A percentile compares a stretch with the other conserved stretches of the same genome.
Conservation (phyloP, 2,113 vertebrate species). For the Trochalopteron elliotii region DNA sequence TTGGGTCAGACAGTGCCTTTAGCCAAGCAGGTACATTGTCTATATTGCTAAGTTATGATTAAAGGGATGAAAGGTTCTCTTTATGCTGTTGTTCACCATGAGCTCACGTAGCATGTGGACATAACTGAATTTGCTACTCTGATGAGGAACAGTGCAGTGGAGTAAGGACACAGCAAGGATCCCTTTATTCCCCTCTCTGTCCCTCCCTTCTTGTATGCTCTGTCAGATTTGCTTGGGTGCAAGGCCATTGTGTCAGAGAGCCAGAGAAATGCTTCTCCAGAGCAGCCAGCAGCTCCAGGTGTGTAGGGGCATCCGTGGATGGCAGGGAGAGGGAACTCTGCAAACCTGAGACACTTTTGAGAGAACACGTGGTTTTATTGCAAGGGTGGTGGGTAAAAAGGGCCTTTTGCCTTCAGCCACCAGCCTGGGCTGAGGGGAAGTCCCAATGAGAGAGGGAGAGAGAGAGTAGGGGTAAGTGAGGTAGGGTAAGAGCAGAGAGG, state of each 20-base stretch:
- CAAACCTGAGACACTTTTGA: no score
- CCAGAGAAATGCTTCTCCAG: background rate
- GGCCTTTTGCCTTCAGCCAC: no score
- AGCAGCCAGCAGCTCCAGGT: background rate
- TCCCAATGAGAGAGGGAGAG: no score
- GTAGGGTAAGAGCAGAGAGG: no score
- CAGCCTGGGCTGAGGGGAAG: no score
- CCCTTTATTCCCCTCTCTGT: background rate
- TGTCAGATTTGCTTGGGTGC: background rate
- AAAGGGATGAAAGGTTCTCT: background rate
- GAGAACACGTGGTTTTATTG: no score
- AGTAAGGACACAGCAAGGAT: background rate
- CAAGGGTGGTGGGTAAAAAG: no score
- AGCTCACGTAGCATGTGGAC: background rate
- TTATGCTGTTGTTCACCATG: background rate
- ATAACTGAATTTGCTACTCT: background rate
- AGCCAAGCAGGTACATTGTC: background rate
- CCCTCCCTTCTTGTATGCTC: fast-evolving
- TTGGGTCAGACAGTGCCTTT: background rate
- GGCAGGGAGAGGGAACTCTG: no score
- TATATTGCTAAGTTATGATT: fast-evolving
- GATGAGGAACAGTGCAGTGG: background rate
- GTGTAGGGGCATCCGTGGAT: no score
- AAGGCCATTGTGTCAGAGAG: background rate
- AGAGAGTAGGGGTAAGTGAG: no score